Percentiles rank a stretch among this genome's conserved stretches.
Evolutionary conservation across 2,888 invertebrate genomes (phyloP).

Genomic region (Leptura quadrifasciata): DNA sequence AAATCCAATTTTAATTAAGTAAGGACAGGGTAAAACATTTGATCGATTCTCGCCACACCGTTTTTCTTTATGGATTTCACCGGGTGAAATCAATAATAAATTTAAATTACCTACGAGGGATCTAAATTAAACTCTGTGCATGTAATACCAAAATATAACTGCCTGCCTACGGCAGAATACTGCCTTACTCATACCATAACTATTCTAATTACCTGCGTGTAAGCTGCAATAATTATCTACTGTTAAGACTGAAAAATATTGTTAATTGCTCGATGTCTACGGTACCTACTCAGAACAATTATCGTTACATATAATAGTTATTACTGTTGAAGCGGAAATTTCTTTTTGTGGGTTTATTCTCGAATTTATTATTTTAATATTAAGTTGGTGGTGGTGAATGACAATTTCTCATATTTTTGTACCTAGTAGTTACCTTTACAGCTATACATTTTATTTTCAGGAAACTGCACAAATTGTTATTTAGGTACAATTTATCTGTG

Average conservation of each 20-base stretch:
- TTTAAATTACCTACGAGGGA: background rate
- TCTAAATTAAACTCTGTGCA: background rate
- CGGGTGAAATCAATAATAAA: conserved; percentile 11
- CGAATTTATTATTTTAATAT: background rate
- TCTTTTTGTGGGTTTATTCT: background rate
- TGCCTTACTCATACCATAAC: conserved; percentile 3
- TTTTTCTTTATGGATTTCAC: conserved; percentile 12
- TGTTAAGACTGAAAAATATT: background rate
- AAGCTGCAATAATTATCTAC: background rate
- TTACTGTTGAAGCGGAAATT: background rate
- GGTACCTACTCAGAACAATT: background rate
- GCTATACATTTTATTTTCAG: no score
- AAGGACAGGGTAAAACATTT: background rate
- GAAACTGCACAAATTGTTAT: no score
- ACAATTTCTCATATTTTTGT: no score
- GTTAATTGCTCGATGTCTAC: background rate
- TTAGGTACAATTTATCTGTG: no score
- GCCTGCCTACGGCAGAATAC: background rate
- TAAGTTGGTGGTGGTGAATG: background rate
- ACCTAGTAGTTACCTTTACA: no score
- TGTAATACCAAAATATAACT: background rate
- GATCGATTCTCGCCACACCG: conserved; percentile 3
- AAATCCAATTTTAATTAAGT: conserved; percentile 6
- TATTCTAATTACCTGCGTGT: conserved; percentile 14
- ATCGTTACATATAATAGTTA: background rate